Evolutionary conservation across 2,797 vertebrate species (phyloP).

Genomic region (Spinus olivaceus): DNA sequence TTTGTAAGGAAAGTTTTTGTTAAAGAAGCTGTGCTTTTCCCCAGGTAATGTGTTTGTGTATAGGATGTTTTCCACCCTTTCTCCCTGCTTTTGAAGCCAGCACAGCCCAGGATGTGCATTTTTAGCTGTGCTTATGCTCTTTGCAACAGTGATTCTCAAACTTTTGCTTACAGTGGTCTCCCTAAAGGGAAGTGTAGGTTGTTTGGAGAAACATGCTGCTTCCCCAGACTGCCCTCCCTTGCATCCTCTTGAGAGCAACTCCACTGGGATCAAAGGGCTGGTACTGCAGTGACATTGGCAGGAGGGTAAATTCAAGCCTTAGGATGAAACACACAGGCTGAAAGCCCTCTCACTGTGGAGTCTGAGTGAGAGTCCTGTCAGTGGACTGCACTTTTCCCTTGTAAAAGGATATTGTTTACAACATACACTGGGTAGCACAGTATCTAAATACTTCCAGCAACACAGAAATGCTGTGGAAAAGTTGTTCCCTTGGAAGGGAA

Average conservation of each 20-base stretch:
- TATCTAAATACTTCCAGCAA: not conserved
- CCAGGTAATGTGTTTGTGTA: not conserved
- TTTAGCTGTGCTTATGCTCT: not conserved
- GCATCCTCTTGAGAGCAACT: rapidly evolving
- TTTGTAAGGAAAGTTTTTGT: not conserved
- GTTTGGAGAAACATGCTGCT: not conserved
- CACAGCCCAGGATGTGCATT: not conserved
- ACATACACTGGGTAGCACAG: not conserved
- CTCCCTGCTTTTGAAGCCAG: not conserved
- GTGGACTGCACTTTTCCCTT: not conserved
- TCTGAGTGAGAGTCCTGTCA: not conserved
- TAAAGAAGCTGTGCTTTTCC: not conserved
- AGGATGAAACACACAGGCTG: not conserved
- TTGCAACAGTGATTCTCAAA: not conserved
- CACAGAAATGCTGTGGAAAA: not conserved
- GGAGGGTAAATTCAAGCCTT: not conserved
- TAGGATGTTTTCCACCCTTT: not conserved
- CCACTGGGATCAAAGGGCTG: not conserved
- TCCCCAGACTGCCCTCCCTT: not conserved
- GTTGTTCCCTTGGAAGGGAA: not conserved
- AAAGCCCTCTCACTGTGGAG: not conserved
- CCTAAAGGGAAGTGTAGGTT: not conserved
- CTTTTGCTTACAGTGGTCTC: not conserved
- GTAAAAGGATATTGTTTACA: not conserved
- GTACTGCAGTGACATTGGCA: not conserved